Percentiles rank a stretch among this genome's conserved stretches.
Evolutionary conservation across 2,113 vertebrate species (phyloP).

Genomic region (Aleadryas rufinucha): DNA sequence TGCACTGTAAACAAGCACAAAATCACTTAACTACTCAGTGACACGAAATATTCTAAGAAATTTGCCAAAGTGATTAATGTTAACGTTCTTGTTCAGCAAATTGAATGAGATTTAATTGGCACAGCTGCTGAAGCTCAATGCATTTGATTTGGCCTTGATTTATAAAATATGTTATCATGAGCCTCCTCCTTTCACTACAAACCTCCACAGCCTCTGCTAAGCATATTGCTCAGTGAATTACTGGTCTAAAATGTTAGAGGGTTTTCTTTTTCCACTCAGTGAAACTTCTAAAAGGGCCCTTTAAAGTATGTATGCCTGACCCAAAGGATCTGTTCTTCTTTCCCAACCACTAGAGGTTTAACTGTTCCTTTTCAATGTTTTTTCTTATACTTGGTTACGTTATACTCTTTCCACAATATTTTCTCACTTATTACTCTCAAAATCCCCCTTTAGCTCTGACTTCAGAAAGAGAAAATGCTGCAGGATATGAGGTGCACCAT

Average conservation of each 20-base stretch:
- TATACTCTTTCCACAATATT: neutral
- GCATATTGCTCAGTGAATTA: neutral
- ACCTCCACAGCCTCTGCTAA: neutral
- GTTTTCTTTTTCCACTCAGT: neutral
- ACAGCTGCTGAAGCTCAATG: conserved; percentile 20
- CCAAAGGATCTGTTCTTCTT: neutral
- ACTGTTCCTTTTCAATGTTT: neutral
- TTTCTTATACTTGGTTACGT: neutral
- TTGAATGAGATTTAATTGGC: conserved; percentile 27
- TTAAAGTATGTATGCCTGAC: neutral
- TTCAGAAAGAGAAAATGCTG: neutral
- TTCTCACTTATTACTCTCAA: neutral
- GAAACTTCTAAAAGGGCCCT: neutral
- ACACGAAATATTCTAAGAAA: neutral
- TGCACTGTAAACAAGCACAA: conserved; percentile 1
- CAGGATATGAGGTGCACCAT: fast-evolving
- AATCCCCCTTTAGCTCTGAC: neutral
- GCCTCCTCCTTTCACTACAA: neutral
- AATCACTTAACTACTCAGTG: neutral
- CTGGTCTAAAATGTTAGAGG: neutral
- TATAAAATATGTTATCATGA: neutral
- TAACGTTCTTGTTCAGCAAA: conserved; percentile 2
- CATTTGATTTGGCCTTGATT: conserved; percentile 10
- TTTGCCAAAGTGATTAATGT: conserved; percentile 36
- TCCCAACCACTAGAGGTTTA: neutral